These are phyloP conservation scores for Pseudanteris insignis DNA, from an alignment of 2,888 invertebrate genomes.

Conservation along the genomic window DNA sequence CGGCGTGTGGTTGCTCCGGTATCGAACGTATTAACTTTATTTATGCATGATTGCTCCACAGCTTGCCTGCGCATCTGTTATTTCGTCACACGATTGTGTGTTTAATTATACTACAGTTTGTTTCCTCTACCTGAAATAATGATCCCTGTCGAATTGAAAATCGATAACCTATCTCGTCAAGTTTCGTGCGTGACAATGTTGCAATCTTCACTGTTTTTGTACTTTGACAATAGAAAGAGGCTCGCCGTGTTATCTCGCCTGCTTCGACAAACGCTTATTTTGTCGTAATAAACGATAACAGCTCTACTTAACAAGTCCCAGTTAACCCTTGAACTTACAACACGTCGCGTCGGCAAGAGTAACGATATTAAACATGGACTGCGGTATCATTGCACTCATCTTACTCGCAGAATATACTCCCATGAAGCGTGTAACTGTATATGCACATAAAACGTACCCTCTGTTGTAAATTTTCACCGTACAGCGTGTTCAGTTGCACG, in stretches of 20 bases:
- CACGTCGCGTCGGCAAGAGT: constrained; percentile 21
- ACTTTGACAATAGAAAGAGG: no score
- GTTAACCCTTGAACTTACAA: constrained; percentile 10
- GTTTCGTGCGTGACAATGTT: no score
- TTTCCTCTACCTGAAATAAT: neutral
- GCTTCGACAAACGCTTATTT: neutral
- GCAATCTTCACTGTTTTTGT: no score
- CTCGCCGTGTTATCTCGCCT: neutral
- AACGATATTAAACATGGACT: constrained; percentile 13
- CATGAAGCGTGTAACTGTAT: constrained; percentile 26
- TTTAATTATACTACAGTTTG: constrained; percentile 27
- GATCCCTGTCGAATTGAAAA: no score
- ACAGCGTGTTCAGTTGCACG: constrained; percentile 16
- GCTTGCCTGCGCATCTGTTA: constrained; percentile 40
- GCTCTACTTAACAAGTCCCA: neutral
- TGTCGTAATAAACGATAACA: neutral
- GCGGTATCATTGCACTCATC: constrained; percentile 21
- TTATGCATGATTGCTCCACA: constrained; percentile 40
- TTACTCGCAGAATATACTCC: constrained; percentile 14
- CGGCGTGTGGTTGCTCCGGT: constrained; percentile 34
- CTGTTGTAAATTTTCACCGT: constrained; percentile 27
- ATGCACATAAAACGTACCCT: constrained; percentile 28
- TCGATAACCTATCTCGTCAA: no score
- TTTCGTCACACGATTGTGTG: constrained; percentile 28
- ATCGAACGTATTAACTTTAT: constrained; percentile 44